Evolutionary conservation across 2,888 invertebrate genomes (phyloP).

Genomic region (Aelia acuminata): DNA sequence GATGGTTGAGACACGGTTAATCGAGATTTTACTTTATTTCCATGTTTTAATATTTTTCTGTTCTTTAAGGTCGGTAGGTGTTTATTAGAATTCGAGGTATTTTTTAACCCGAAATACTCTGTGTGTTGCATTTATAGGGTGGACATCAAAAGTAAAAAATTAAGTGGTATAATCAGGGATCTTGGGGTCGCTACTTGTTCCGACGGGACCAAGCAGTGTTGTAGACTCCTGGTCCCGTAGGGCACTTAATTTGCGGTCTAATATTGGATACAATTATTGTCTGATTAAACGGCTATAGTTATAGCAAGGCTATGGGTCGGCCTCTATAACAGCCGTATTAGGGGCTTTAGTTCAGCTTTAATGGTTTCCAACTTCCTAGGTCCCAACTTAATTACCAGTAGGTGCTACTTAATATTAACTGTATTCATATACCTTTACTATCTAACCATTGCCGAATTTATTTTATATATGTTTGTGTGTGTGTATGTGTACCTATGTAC

Average conservation of each 20-base stretch:
- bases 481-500: no score
- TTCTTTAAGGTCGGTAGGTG: no score
- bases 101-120: no score
- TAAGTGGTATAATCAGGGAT: not conserved
- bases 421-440: not conserved
- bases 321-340: slow-evolving; percentile 22
- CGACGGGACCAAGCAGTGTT: not conserved
- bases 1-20: no score
- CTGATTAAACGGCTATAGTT: slow-evolving; percentile 53
- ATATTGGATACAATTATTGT: slow-evolving; percentile 53
- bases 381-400: slow-evolving; percentile 12
- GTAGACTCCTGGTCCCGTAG: not conserved
- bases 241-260: slow-evolving; percentile 18
- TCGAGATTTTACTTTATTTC: no score
- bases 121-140: no score
- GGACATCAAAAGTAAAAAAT: not conserved
- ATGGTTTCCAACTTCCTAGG: slow-evolving; percentile 29
- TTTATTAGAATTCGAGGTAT: no score
- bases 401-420: slow-evolving; percentile 30
- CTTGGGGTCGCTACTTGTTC: not conserved
- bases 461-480: not conserved
- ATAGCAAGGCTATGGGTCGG: not conserved
- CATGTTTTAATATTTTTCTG: no score
- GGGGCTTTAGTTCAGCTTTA: slow-evolving; percentile 36
- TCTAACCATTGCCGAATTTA: not conserved